These are phyloP conservation scores for Apocheima hispidaria DNA, from an alignment of 2,888 invertebrate genomes.

Conservation along the genomic window DNA sequence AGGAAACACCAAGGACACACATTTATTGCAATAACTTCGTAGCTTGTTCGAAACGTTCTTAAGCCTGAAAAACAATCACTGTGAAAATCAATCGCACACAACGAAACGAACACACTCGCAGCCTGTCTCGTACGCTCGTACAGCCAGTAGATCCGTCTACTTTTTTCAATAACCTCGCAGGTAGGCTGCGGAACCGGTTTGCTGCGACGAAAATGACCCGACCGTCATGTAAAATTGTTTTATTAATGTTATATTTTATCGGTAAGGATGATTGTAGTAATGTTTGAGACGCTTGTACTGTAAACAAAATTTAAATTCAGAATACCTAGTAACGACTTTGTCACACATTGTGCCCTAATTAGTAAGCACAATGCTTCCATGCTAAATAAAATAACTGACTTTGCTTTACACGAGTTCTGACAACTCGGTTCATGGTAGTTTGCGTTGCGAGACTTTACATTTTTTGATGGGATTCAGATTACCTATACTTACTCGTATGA, in stretches of 20 bases:
- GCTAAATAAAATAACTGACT: too few species aligned
- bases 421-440: too few species aligned
- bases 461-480: too few species aligned
- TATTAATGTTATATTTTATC: constrained; percentile 10
- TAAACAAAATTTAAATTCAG: background rate
- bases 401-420: too few species aligned
- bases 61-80: background rate
- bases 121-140: background rate
- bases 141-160: background rate
- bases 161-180: constrained; percentile 20
- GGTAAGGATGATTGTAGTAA: background rate
- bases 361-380: too few species aligned
- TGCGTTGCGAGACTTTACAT: too few species aligned
- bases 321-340: too few species aligned
- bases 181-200: constrained; percentile 4
- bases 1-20: background rate
- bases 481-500: too few species aligned
- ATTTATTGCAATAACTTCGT: too few species aligned
- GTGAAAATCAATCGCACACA: constrained; percentile 4
- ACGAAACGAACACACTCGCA: background rate
- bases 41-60: background rate
- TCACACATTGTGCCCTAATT: too few species aligned
- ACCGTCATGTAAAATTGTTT: constrained; percentile 12
- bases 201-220: constrained; percentile 14
- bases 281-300: background rate